These are phyloP conservation scores for Myotis yumanensis DNA, from an alignment of 2,113 vertebrate species.

Conservation along the genomic window DNA sequence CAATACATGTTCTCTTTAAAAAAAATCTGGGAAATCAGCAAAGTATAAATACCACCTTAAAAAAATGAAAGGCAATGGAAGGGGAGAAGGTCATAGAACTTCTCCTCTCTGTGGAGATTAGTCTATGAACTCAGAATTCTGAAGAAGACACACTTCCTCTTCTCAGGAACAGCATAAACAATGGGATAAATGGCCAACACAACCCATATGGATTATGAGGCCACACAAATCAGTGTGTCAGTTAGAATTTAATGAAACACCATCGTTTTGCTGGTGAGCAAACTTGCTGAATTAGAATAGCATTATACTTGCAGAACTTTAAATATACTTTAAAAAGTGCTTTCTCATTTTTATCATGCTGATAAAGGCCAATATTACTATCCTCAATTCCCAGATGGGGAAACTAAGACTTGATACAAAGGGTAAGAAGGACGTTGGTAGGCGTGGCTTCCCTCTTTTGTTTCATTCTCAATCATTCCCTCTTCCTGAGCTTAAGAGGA, in stretches of 20 bases:
- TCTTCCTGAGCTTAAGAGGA: background rate
- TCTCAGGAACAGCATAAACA: background rate
- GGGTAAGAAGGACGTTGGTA: background rate
- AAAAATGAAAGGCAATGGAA: slow-evolving; percentile 10
- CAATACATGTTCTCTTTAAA: background rate
- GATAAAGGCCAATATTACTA: background rate
- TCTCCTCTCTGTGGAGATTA: background rate
- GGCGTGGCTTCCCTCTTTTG: background rate
- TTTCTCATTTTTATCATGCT: background rate
- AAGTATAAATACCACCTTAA: slow-evolving; percentile 2
- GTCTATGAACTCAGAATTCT: background rate
- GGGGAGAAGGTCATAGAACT: background rate
- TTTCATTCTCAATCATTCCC: background rate
- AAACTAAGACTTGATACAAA: background rate
- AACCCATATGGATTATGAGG: background rate
- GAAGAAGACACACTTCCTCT: background rate
- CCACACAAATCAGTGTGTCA: background rate
- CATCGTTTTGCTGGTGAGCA: background rate
- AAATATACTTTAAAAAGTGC: background rate
- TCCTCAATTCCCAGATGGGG: background rate
- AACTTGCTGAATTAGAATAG: background rate
- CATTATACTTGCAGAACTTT: background rate
- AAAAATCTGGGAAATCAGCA: background rate
- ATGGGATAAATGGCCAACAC: background rate
- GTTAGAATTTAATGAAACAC: background rate